Conservation (phyloP, 2,113 vertebrate genomes). For the Tiliqua scincoides region DNA sequence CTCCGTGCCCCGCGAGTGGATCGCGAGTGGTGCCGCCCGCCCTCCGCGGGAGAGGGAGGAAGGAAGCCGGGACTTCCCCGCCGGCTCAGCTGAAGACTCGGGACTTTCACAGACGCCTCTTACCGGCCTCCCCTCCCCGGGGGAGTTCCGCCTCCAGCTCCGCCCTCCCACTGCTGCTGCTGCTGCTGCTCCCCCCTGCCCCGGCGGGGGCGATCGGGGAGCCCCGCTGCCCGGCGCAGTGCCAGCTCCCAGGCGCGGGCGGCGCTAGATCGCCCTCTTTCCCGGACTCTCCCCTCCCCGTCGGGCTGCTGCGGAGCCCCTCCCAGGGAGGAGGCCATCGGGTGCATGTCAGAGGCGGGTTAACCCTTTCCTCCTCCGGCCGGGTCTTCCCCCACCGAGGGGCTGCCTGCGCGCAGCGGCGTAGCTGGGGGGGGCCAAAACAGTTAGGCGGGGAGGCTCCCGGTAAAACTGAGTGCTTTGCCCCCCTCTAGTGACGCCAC, state of each 20-base stretch:
- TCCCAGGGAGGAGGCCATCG: neutral
- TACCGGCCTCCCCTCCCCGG: constrained; percentile 14
- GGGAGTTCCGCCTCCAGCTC: constrained; percentile 16
- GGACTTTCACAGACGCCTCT: constrained; percentile 18
- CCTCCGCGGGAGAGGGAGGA: neutral
- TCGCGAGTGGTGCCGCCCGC: neutral
- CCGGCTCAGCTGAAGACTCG: neutral
- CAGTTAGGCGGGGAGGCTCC: too few relatives aligned
- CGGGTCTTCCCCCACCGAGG: neutral
- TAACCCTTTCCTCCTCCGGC: neutral
- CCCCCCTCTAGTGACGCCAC: too few relatives aligned
- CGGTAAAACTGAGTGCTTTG: too few relatives aligned
- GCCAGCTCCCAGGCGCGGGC: neutral
- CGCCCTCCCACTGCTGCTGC: neutral
- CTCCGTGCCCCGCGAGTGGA: constrained; percentile 2
- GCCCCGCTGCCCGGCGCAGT: neutral
- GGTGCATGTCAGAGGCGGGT: neutral
- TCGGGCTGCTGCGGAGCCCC: neutral
- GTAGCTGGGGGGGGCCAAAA: too few relatives aligned
- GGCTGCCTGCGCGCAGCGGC: neutral
- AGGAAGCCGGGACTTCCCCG: constrained; percentile 33
- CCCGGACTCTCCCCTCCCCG: neutral
- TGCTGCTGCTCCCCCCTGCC: neutral
- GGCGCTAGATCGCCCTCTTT: neutral
- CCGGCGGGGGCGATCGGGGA: neutral